Conservation (phyloP, 2,888 invertebrate genomes). For the Arenicola marina region DNA sequence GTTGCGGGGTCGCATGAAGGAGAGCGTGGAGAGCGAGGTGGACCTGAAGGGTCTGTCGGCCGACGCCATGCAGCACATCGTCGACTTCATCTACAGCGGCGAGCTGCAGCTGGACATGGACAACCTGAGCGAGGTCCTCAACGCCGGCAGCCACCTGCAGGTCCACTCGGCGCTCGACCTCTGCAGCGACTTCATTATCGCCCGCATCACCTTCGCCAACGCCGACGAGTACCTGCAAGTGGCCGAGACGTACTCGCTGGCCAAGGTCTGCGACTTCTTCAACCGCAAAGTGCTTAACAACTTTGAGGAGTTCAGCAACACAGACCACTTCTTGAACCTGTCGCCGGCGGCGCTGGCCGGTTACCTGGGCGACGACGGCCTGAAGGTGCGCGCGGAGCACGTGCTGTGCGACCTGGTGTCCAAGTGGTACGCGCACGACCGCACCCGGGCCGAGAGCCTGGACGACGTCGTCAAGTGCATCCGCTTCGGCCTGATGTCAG, state of each 20-base stretch:
- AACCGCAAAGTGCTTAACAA: conserved; percentile 51
- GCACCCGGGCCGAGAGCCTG: conserved; percentile 36
- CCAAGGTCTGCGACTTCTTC: conserved; percentile 48
- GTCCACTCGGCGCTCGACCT: conserved; percentile 55
- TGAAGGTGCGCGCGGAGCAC: conserved; percentile 48
- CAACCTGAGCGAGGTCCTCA: conserved; percentile 55
- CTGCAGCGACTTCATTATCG: conserved; percentile 57
- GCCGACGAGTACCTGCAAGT: conserved; percentile 55
- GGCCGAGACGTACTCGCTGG: conserved; percentile 55
- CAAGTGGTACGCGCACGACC: conserved; percentile 49
- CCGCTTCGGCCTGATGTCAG: conserved; percentile 55
- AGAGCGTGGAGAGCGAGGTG: conserved; percentile 56
- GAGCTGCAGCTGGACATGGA: conserved; percentile 51
- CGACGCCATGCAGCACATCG: conserved; percentile 46
- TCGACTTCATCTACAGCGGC: conserved; percentile 58
- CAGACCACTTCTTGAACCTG: conserved; percentile 50
- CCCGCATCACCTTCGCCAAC: conserved; percentile 55
- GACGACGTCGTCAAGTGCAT: conserved; percentile 44
- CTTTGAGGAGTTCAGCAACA: conserved; percentile 52
- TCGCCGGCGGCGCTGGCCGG: conserved; percentile 41
- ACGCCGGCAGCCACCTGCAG: conserved; percentile 56
- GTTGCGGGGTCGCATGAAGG: conserved; percentile 58
- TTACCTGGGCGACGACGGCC: conserved; percentile 45
- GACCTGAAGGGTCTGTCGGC: conserved; percentile 53
- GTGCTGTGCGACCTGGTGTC: conserved; percentile 48